These are phyloP conservation scores for Ciconia nigra DNA, from an alignment of 2,797 vertebrate species.

Conservation along the genomic window DNA sequence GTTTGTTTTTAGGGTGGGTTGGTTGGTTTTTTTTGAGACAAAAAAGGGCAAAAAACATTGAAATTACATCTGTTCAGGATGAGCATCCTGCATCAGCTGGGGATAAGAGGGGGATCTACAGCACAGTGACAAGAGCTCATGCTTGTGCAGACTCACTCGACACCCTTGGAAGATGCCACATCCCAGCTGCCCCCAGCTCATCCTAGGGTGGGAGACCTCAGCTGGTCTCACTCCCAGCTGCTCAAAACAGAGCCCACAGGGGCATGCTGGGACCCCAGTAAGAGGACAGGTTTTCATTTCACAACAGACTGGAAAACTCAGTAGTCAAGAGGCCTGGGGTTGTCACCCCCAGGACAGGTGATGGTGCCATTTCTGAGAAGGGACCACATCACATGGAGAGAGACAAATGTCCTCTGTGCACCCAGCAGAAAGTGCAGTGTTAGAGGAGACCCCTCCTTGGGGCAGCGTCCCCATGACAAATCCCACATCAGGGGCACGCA, in stretches of 20 bases:
- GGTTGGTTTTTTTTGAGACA: too few species aligned
- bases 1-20: not conserved
- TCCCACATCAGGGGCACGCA: not conserved
- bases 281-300: not conserved
- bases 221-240: not conserved
- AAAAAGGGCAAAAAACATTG: too few species aligned
- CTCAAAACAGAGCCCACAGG: not conserved
- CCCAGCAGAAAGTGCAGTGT: not conserved
- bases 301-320: not conserved
- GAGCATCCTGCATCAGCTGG: not conserved
- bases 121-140: not conserved
- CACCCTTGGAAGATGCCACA: not conserved
- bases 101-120: not conserved
- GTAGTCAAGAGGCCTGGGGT: not conserved
- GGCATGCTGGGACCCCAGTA: not conserved
- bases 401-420: accelerated
- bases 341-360: not conserved
- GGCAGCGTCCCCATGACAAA: not conserved
- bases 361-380: not conserved
- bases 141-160: accelerated
- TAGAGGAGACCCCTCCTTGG: not conserved
- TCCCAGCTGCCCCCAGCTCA: not conserved
- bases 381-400: too few species aligned
- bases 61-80: not conserved
- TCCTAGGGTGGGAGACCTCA: not conserved